Conservation (phyloP, 2,888 invertebrate genomes). For the Petrolisthes manimaculis region DNA sequence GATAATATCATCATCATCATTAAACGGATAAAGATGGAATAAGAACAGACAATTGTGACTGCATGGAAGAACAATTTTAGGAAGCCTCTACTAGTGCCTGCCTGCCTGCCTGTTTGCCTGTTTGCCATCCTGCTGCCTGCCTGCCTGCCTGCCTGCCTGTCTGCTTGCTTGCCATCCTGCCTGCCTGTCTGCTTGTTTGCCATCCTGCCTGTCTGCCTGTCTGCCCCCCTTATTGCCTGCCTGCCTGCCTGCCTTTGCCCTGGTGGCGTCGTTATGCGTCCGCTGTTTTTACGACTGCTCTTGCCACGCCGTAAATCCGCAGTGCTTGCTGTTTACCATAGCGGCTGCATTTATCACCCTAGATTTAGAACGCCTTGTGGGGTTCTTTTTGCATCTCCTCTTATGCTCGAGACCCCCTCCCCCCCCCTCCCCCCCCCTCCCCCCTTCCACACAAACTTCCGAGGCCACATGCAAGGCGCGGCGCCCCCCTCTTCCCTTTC, state of each 20-base stretch:
- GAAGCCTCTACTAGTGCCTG: no score
- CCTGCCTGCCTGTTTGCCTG: no score
- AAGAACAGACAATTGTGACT: no score
- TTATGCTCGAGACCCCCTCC: not conserved
- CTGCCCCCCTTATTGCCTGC: constrained; percentile 3
- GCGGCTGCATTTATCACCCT: constrained; percentile 18
- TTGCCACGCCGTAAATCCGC: constrained; percentile 31
- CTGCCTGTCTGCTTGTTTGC: constrained; percentile 1
- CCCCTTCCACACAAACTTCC: not conserved
- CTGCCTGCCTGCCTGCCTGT: no score
- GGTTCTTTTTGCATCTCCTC: constrained; percentile 11
- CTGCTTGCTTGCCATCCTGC: not conserved
- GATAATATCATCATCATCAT: no score
- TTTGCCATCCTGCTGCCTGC: no score
- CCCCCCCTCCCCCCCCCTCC: not conserved
- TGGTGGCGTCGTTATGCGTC: not conserved
- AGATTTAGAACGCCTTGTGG: constrained; percentile 21
- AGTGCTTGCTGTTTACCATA: constrained; percentile 34
- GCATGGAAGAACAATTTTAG: no score
- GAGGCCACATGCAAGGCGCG: not conserved
- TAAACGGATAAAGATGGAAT: no score
- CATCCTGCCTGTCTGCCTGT: constrained; percentile 3
- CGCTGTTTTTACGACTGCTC: constrained; percentile 10
- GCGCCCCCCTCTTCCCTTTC: not conserved
- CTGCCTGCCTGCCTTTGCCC: not conserved